Conservation (phyloP, 2,113 vertebrate species). For the Suncus etruscus region DNA sequence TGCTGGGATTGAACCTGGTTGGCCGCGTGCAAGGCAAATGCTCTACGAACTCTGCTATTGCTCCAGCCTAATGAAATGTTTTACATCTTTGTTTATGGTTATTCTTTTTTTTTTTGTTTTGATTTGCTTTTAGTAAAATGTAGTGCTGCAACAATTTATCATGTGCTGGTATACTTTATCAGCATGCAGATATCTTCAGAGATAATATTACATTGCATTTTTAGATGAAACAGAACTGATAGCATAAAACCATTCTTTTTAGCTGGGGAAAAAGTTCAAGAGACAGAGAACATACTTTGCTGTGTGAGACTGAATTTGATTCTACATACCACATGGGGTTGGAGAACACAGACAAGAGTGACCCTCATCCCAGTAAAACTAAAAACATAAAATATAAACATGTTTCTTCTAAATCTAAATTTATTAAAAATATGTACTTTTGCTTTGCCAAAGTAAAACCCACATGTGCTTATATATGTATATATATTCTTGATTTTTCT, state of each 20-base stretch:
- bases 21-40: too few species aligned
- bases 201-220: background rate
- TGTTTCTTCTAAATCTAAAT: background rate
- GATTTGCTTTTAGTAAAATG: background rate
- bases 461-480: rapidly evolving
- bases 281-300: too few species aligned
- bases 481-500: background rate
- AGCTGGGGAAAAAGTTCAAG: too few species aligned
- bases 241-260: background rate
- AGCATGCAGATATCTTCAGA: background rate
- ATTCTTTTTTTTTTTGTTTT: background rate
- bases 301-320: too few species aligned
- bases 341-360: too few species aligned
- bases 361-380: too few species aligned
- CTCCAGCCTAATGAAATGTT: background rate
- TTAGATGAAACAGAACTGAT: background rate
- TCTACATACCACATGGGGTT: too few species aligned
- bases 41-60: too few species aligned
- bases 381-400: too few species aligned
- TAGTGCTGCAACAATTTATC: background rate
- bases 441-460: slow-evolving; percentile 9
- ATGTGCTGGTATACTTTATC: background rate
- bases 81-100: background rate
- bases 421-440: background rate
- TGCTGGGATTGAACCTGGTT: too few species aligned